phyloP scores from a whole-genome alignment of 2,797 vertebrate genomes.

The Spea hammondii region DNA sequence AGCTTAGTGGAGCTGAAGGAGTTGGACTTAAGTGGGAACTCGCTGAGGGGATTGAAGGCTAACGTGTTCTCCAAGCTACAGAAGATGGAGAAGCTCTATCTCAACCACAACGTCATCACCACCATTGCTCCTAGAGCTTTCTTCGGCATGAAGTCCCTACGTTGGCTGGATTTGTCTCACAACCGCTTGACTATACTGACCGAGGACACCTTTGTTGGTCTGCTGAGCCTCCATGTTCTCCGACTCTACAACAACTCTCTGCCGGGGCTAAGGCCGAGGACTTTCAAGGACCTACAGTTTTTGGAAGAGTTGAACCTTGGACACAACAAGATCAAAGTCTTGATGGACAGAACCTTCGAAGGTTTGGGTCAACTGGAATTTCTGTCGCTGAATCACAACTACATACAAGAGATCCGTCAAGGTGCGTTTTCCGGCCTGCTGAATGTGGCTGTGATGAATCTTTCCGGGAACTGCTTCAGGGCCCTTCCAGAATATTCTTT shows the following conservation, averaged over 20 bases:
- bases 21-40: slow-evolving; percentile 87
- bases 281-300: slow-evolving; percentile 90
- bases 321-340: slow-evolving; percentile 79
- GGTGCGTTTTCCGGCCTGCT: slow-evolving; percentile 82
- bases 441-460: slow-evolving; percentile 87
- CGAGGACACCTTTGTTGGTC: slow-evolving; percentile 86
- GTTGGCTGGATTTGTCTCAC: slow-evolving; percentile 93
- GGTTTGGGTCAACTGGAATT: slow-evolving; percentile 88
- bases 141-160: slow-evolving; percentile 84
- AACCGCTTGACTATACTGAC: slow-evolving; percentile 80
- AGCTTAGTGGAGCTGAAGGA: slow-evolving; percentile 87
- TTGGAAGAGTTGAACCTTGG: slow-evolving; percentile 88
- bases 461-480: slow-evolving; percentile 86
- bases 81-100: slow-evolving; percentile 91
- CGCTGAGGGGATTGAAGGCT: slow-evolving; percentile 83
- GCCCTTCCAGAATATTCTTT: slow-evolving; percentile 81
- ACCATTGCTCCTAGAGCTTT: slow-evolving; percentile 86
- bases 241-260: slow-evolving; percentile 89
- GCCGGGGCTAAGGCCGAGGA: slow-evolving; percentile 72
- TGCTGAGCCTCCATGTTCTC: slow-evolving; percentile 85
- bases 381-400: slow-evolving; percentile 86
- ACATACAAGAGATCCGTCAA: slow-evolving; percentile 78
- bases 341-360: slow-evolving; percentile 82
- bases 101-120: slow-evolving; percentile 85
- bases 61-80: slow-evolving; percentile 84